Evolutionary conservation across 1,140 invertebrate genomes (phyloP), one percentile per base, ranked within the genome.

Genomic region (Monomorium pharaonis): DNA sequence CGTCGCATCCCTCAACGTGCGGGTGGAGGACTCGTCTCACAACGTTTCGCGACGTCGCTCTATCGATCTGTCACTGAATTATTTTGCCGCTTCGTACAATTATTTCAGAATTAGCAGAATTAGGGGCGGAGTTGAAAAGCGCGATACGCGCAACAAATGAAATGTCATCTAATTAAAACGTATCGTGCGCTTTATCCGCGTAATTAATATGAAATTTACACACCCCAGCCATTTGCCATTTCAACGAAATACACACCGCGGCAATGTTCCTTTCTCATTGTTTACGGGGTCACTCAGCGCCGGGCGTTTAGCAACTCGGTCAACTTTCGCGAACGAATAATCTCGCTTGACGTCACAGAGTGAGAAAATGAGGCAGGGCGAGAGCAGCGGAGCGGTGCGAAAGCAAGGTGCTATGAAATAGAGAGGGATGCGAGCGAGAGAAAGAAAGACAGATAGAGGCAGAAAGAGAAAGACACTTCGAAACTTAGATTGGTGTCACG

Each of bases 401-500:
- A n/a, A 84, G 42, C 44, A 7, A 24, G 33, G 49, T 42, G 62
- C 27, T 47, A 42, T 21, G 44, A 63, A 86, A 44, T 67, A 24
- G 62, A 49, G 49, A 44, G n/a, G 47, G n/a, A 49, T 10, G 49
- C 21, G 42, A 3, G 27, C 1, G 47, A n/a, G 37, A 60, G 37
- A 27, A 54, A 58, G 65, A 47, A 44, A 37, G 30, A 9, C 16
- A 12, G 33, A n/a, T 16, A 51, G 47, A 33, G 5, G 37, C n/a
- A 37, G 37, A 54, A 5, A 5, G 37, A 77, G 33, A 54, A 51
- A 60, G 51, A 42, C 2, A 76, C 56, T 90, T 91, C 10, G 87
- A 88, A 92, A 92, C 87, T 92, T 90, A 88, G 91, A 92, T 93
- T 90, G 88, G 81, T 85, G 90, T 91, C 86, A 90, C 89, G 89